A percentile compares a stretch with the other conserved stretches of the same genome.
These are phyloP conservation scores for Dreissena rostriformis DNA, from an alignment of 1,140 invertebrate genomes.

Conservation along the genomic window DNA sequence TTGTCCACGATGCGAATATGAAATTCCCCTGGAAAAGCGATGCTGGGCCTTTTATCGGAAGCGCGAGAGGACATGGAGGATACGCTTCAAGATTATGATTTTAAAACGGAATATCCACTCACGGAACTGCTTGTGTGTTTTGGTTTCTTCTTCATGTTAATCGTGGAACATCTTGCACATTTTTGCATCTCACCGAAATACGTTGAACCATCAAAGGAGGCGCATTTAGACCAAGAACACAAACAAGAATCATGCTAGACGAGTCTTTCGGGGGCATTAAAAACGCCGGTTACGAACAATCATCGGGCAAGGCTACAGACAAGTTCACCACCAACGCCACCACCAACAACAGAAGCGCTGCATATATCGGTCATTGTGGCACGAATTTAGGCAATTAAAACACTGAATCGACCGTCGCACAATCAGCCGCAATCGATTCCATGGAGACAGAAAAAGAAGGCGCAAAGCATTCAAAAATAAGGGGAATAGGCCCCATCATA, in stretches of 20 bases:
- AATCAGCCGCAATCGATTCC: neutral
- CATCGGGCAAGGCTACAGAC: neutral
- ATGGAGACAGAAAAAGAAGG: neutral
- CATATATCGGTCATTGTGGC: neutral
- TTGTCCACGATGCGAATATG: too few species aligned
- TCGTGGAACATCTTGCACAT: slow-evolving; percentile 82
- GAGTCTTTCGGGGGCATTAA: neutral
- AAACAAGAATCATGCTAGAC: neutral
- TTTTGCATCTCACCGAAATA: slow-evolving; percentile 54
- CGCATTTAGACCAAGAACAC: neutral
- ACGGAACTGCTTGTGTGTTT: slow-evolving; percentile 76
- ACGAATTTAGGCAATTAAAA: too few species aligned
- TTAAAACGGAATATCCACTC: slow-evolving; percentile 55
- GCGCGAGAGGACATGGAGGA: slow-evolving; percentile 78
- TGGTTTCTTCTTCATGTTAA: slow-evolving; percentile 84
- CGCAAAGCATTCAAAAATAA: slow-evolving; percentile 56
- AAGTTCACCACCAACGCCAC: too few species aligned
- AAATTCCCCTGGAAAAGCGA: too few species aligned
- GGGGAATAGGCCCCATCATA: slow-evolving; percentile 66
- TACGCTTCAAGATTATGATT: neutral
- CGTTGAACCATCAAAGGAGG: neutral
- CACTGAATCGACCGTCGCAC: too few species aligned
- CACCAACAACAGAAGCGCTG: neutral
- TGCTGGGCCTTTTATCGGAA: slow-evolving; percentile 83
- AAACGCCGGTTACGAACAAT: neutral